These are phyloP conservation scores for Pyrrhia umbra DNA, from an alignment of 2,888 invertebrate genomes.

Conservation along the genomic window DNA sequence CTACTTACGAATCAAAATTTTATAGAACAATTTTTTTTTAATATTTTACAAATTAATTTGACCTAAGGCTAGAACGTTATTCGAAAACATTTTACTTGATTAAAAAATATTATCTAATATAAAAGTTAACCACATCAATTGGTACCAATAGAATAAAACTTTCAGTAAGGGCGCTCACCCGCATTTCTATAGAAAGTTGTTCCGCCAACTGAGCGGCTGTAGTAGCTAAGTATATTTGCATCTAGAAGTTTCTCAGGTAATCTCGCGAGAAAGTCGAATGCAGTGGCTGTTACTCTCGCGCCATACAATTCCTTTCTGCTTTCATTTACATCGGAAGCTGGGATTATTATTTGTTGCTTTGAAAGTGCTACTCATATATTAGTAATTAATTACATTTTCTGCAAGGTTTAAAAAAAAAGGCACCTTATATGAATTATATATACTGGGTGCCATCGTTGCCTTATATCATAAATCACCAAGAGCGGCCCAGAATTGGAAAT, in stretches of 20 bases:
- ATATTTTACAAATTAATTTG: not conserved
- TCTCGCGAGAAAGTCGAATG: slow-evolving; percentile 60
- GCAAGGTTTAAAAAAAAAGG: too few relatives aligned
- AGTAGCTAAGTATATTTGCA: slow-evolving; percentile 65
- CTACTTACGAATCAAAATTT: too few relatives aligned
- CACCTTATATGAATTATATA: too few relatives aligned
- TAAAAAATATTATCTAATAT: slow-evolving; percentile 41
- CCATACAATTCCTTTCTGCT: slow-evolving; percentile 33
- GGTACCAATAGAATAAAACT: slow-evolving; percentile 51
- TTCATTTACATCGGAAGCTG: slow-evolving; percentile 29
- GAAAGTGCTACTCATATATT: not conserved
- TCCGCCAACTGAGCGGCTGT: slow-evolving; percentile 59
- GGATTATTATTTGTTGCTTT: not conserved
- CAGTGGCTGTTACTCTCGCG: slow-evolving; percentile 32
- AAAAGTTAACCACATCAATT: slow-evolving; percentile 37
- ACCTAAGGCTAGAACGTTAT: not conserved
- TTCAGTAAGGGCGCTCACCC: slow-evolving; percentile 66
- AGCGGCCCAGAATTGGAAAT: too few relatives aligned
- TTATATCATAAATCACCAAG: too few relatives aligned
- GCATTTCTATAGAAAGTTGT: slow-evolving; percentile 75
- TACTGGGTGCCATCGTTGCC: too few relatives aligned
- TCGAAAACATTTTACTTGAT: not conserved
- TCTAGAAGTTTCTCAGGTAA: slow-evolving; percentile 62
- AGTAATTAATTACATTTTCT: not conserved
- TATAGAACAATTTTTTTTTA: not conserved